phyloP scores from a whole-genome alignment of 2,113 vertebrate genomes.

The Corvus moneduloides region DNA sequence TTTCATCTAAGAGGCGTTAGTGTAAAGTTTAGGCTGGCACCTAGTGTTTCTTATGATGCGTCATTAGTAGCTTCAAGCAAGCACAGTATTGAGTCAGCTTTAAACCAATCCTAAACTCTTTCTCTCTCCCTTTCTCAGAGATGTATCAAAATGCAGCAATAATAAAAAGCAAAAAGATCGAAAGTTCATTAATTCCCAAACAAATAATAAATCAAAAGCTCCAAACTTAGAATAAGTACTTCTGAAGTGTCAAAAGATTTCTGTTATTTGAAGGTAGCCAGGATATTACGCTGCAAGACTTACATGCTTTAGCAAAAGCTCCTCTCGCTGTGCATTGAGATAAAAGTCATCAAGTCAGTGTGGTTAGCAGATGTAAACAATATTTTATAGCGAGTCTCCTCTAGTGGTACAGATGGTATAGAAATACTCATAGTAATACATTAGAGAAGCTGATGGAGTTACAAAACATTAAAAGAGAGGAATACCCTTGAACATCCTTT shows the following conservation, averaged over 20 bases:
- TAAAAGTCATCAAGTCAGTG: neutral
- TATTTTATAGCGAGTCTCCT: neutral
- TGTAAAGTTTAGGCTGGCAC: neutral
- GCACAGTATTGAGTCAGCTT: neutral
- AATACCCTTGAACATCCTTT: neutral
- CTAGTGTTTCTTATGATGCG: neutral
- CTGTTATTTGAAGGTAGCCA: neutral
- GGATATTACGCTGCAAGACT: neutral
- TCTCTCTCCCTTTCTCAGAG: neutral
- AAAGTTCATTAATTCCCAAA: neutral
- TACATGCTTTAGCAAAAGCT: neutral
- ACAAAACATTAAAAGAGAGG: neutral
- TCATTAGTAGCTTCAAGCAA: neutral
- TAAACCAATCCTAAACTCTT: neutral
- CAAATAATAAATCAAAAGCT: neutral
- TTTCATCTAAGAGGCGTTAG: neutral
- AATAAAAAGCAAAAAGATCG: neutral
- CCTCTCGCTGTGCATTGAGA: neutral
- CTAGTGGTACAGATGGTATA: neutral
- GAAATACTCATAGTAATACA: neutral
- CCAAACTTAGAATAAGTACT: neutral
- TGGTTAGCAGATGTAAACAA: neutral
- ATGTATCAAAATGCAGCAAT: neutral
- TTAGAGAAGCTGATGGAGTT: neutral
- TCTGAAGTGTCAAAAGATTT: neutral